Percentiles rank a stretch among this genome's conserved stretches.
Conservation (phyloP, 2,888 invertebrate species). For the Nebria brevicollis region DNA sequence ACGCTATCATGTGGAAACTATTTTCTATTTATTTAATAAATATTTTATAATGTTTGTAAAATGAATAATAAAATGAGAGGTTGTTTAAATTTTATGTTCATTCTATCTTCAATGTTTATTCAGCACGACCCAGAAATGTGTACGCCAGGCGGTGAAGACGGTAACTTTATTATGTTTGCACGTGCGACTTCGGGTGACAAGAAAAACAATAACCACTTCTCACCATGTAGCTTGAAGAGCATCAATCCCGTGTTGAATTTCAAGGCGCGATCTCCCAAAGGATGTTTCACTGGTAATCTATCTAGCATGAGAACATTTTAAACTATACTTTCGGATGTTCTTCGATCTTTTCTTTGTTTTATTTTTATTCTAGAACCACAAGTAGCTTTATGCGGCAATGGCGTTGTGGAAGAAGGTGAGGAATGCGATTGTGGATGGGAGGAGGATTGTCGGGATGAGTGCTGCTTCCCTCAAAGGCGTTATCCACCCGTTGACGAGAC, state of each 20-base stretch:
- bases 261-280: constrained; percentile 88
- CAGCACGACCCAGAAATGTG: constrained; percentile 96
- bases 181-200: constrained; percentile 98
- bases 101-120: background rate
- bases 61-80: constrained; percentile 17
- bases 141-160: constrained; percentile 94
- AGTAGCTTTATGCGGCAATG: constrained; percentile 96
- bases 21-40: too few relatives aligned
- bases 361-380: constrained; percentile 77
- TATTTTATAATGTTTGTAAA: constrained; percentile 14
- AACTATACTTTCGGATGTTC: background rate
- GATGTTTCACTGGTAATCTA: constrained; percentile 86
- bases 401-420: constrained; percentile 96
- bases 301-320: background rate
- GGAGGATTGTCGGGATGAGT: constrained; percentile 92
- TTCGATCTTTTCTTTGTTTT: constrained; percentile 6
- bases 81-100: background rate
- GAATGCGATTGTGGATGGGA: constrained; percentile 99
- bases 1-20: too few relatives aligned
- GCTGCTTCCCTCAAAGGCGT: constrained; percentile 91
- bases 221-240: constrained; percentile 90
- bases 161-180: constrained; percentile 99
- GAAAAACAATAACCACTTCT: constrained; percentile 97
- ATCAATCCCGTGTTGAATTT: constrained; percentile 93
- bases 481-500: constrained; percentile 80